phyloP scores from a whole-genome alignment of 2,797 vertebrate species.

The Sebastes steindachneri region DNA sequence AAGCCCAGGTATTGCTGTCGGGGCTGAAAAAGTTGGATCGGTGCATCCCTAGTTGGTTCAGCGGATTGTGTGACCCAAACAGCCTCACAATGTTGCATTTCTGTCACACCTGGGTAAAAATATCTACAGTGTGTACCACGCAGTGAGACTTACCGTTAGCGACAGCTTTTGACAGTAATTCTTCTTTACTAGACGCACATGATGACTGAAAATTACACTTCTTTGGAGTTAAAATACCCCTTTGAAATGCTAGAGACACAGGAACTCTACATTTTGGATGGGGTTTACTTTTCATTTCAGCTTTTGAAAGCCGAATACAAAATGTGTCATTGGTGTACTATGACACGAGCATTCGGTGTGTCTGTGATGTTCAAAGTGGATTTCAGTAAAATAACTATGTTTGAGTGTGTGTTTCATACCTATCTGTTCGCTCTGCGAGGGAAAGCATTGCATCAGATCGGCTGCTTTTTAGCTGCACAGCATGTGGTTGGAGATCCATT shows the following conservation, averaged over 20 bases:
- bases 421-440: slow-evolving; percentile 14
- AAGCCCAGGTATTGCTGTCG: no score
- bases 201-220: background rate
- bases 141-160: background rate
- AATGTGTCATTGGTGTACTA: background rate
- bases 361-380: slow-evolving; percentile 17
- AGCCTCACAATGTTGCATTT: background rate
- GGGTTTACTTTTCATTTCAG: background rate
- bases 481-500: slow-evolving; percentile 10
- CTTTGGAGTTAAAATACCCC: background rate
- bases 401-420: slow-evolving; percentile 3
- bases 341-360: background rate
- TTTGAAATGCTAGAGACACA: background rate
- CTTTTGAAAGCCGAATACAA: background rate
- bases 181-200: background rate
- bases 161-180: background rate
- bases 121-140: background rate
- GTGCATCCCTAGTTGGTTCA: background rate
- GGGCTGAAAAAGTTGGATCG: no score
- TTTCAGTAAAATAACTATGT: background rate
- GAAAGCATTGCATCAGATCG: slow-evolving; percentile 54
- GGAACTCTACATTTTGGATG: background rate
- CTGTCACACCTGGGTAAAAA: background rate
- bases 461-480: slow-evolving; percentile 29
- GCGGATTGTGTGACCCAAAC: background rate